A percentile compares a stretch with the other conserved stretches of the same genome.
These are phyloP conservation scores for Caiman crocodilus DNA, from an alignment of 2,797 vertebrate genomes.

Conservation along the genomic window DNA sequence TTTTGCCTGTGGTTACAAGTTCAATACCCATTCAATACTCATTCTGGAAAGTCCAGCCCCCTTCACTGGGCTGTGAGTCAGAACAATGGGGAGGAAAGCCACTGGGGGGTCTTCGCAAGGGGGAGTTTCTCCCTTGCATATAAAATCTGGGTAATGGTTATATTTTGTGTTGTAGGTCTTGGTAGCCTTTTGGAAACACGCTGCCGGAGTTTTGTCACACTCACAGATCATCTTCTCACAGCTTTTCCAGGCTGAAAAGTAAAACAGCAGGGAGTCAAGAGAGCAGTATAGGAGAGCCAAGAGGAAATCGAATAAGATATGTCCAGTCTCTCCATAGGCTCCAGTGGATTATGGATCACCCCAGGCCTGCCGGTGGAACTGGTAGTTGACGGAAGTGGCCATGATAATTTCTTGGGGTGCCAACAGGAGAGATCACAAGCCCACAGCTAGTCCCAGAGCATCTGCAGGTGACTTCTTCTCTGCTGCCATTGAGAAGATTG, in stretches of 20 bases:
- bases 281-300: accelerated
- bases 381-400: not conserved
- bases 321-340: not conserved
- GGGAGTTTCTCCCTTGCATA: not conserved
- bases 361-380: accelerated
- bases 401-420: not conserved
- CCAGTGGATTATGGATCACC: accelerated
- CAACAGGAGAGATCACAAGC: accelerated
- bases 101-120: not conserved
- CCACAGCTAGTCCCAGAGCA: not conserved
- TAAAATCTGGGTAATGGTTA: accelerated
- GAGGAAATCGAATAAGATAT: not conserved
- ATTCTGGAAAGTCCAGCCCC: accelerated
- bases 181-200: not conserved
- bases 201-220: accelerated
- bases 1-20: accelerated
- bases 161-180: accelerated
- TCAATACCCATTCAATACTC: not conserved
- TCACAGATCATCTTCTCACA: accelerated
- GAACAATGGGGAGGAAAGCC: accelerated
- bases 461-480: not conserved
- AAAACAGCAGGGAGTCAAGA: accelerated
- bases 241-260: accelerated
- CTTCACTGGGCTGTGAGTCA: accelerated
- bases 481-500: not conserved